Base-by-base conservation (phyloP, 2,113 vertebrate genomes). In the Syngnathus scovelli region DNA sequence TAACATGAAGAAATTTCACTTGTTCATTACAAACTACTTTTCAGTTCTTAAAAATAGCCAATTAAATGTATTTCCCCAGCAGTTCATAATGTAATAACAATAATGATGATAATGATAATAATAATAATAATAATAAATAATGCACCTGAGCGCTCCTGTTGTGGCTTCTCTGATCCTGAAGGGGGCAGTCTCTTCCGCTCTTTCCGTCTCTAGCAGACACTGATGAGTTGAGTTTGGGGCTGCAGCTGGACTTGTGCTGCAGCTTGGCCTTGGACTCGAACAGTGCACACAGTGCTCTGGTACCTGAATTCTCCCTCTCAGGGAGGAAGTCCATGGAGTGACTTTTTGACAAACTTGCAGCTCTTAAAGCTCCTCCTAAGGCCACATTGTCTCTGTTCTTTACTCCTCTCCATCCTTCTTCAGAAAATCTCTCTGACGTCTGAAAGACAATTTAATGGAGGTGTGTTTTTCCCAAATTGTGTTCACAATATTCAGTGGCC, bases 211-310 rank as follows among this genome's bases (percentile, higher is more conserved):
- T 7, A 41, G 61, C 55, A 36, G 78, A 36, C 0, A 1, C 6
- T 27, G 61, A 16, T 4, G 21, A 19, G 59, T 68, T 68, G 3
- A 79, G 80, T 5, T 12, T 38, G 9, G 76, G 63, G 68, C 70
- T 81, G 79, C 81, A 87, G 77, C 41, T 46, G 51, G 52, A 66
- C 55, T 65, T 27, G 23, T 78, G 62, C 67, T 79, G 71, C 64
- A 74, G 71, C 1, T 38, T 37, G 41, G 72, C 68, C 67, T 89
- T 90, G 66, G 86, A 86, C 83, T 91, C 91, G 61, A 90, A 92
- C 78, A 91, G 71, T 10, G 75, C 87, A 15, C 86, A 79, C 62
- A 89, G 75, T 21, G 88, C 81, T 51, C 48, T 84, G 70, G 87
- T 67, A 18, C 87, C 69, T 0, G 19, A 27, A 0, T 0, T 19